Evolutionary conservation across 2,113 vertebrate genomes (phyloP).

Genomic region (Cathartes aura): DNA sequence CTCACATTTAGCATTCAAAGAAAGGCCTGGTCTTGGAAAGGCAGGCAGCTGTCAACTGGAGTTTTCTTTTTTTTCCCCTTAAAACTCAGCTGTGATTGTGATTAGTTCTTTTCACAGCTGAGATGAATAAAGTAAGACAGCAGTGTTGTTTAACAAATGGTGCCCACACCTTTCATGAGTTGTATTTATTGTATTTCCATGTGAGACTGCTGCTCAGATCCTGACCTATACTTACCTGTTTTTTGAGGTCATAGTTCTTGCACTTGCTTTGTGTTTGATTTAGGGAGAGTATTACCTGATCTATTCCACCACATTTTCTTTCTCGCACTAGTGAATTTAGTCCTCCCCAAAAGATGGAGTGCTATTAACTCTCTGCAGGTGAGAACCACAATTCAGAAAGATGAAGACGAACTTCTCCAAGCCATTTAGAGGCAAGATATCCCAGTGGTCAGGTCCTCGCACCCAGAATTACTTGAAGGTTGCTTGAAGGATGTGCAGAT

Average conservation of each 20-base stretch:
- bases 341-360: neutral
- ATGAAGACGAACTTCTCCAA: neutral
- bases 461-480: neutral
- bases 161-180: neutral
- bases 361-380: neutral
- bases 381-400: neutral
- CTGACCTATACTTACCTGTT: neutral
- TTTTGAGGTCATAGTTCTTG: neutral
- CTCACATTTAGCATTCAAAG: neutral
- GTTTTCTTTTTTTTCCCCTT: neutral
- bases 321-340: neutral
- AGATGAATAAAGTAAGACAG: neutral
- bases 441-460: neutral
- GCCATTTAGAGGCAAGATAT: neutral
- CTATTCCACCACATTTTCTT: neutral
- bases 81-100: neutral
- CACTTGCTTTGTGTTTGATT: neutral
- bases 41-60: neutral
- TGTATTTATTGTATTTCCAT: neutral
- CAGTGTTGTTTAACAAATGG: neutral
- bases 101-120: neutral
- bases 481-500: neutral
- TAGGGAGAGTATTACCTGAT: neutral
- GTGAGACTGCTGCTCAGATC: neutral
- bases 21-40: neutral